phyloP scores from a whole-genome alignment of 1,140 invertebrate species.

The Stegodyphus mimosarum region DNA sequence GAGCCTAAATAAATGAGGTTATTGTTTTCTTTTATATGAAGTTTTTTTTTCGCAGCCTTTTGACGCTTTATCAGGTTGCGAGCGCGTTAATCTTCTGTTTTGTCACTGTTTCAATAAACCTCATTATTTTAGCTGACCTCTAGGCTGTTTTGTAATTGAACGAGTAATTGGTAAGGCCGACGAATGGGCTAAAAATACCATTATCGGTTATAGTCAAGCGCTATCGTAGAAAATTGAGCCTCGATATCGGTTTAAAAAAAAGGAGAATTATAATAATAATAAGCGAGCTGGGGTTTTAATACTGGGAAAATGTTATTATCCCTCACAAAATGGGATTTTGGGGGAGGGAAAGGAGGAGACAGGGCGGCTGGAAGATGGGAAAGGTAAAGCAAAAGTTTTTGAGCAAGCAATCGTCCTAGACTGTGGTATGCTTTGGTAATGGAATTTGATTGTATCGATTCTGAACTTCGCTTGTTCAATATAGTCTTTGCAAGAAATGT shows the following conservation, averaged over 20 bases:
- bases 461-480: too few species aligned
- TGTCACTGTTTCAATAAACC: constrained; percentile 52
- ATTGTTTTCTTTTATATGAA: constrained; percentile 46
- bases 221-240: constrained; percentile 6
- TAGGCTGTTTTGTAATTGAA: constrained; percentile 44
- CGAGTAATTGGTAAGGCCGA: neutral
- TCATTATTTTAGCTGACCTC: constrained; percentile 51
- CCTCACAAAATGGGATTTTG: neutral
- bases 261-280: constrained; percentile 4
- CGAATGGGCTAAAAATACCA: constrained; percentile 41
- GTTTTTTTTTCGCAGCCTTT: constrained; percentile 17
- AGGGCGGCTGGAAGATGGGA: too few species aligned
- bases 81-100: constrained; percentile 44
- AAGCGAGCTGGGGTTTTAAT: neutral
- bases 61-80: constrained; percentile 23
- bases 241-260: neutral
- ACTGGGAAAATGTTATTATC: constrained; percentile 6
- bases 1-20: constrained; percentile 31
- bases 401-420: too few species aligned
- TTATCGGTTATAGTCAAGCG: constrained; percentile 29
- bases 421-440: neutral
- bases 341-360: too few species aligned
- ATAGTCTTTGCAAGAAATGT: too few species aligned
- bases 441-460: constrained; percentile 13
- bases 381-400: too few species aligned